A percentile compares a stretch with the other conserved stretches of the same genome.
phyloP scores from a whole-genome alignment of 1,140 invertebrate genomes.

The Thereuonema tuberculata region DNA sequence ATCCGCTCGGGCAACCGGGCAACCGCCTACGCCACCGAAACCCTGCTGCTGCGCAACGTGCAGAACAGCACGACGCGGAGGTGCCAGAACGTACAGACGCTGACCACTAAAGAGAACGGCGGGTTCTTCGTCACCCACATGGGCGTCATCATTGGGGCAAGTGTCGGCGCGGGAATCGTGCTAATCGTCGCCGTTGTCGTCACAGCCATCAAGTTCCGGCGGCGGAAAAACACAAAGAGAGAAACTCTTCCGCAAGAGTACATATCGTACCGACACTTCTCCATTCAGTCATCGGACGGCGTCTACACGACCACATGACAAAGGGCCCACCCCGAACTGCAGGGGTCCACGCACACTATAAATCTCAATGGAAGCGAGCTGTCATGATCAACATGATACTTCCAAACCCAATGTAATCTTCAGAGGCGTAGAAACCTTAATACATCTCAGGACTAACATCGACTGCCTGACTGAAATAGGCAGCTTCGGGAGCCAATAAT shows the following conservation, averaged over 20 bases:
- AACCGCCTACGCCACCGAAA: constrained; percentile 8
- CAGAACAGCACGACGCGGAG: not conserved
- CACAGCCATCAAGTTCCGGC: constrained; percentile 72
- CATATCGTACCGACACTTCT: constrained; percentile 47
- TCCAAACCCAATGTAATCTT: no score
- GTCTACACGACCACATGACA: constrained; percentile 15
- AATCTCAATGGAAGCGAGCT: not conserved
- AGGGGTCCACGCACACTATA: not conserved
- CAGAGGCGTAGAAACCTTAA: no score
- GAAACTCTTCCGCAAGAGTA: constrained; percentile 49
- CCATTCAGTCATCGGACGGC: constrained; percentile 31
- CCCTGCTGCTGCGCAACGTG: not conserved
- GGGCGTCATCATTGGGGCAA: constrained; percentile 67
- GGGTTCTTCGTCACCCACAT: constrained; percentile 35
- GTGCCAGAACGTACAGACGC: constrained; percentile 8
- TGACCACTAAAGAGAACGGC: constrained; percentile 15
- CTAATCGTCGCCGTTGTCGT: constrained; percentile 62
- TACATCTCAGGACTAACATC: no score
- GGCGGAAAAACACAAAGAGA: constrained; percentile 50
- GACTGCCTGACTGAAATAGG: no score
- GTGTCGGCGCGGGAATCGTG: constrained; percentile 70
- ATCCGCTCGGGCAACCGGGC: constrained; percentile 20
- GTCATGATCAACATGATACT: no score
- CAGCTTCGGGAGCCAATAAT: no score
- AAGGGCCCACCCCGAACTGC: not conserved